phyloP scores from a whole-genome alignment of 1,140 invertebrate species.

The Diachasma alloeum region DNA sequence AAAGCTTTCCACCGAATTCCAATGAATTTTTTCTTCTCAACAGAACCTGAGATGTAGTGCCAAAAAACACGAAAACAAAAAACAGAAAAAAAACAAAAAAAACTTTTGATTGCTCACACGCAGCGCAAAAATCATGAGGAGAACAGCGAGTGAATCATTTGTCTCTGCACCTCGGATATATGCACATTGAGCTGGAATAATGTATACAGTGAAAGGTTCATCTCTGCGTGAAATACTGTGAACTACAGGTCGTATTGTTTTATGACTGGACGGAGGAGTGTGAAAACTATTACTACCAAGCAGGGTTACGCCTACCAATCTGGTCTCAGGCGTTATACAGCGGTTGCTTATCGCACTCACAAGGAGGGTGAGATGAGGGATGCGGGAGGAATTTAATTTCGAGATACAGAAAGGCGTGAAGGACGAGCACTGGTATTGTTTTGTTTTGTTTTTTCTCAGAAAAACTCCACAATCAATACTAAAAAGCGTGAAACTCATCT shows the following conservation, averaged over 20 bases:
- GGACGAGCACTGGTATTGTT: conserved; percentile 41
- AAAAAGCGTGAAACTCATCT: conserved; percentile 47
- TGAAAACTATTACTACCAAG: conserved; percentile 22
- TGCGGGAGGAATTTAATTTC: conserved; percentile 31
- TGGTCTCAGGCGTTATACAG: conserved; percentile 28
- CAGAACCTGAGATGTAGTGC: background rate
- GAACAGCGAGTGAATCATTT: background rate
- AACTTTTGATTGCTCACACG: background rate
- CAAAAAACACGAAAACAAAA: background rate
- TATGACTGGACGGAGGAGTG: conserved; percentile 20
- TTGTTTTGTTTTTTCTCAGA: conserved; percentile 30
- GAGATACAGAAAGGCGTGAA: background rate
- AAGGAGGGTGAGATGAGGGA: conserved; percentile 8
- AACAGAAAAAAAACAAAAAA: background rate
- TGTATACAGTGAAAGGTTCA: background rate
- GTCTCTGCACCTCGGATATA: background rate
- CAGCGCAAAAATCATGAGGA: background rate
- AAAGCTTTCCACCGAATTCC: background rate
- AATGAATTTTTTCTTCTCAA: background rate
- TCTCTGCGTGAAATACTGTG: background rate
- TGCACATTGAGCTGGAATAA: background rate
- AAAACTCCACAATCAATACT: conserved; percentile 57
- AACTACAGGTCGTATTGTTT: conserved; percentile 27
- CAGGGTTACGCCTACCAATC: conserved; percentile 56
- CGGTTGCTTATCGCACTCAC: conserved; percentile 29